Evolutionary conservation across 2,797 vertebrate genomes (phyloP).

Genomic region (Platalea minor): DNA sequence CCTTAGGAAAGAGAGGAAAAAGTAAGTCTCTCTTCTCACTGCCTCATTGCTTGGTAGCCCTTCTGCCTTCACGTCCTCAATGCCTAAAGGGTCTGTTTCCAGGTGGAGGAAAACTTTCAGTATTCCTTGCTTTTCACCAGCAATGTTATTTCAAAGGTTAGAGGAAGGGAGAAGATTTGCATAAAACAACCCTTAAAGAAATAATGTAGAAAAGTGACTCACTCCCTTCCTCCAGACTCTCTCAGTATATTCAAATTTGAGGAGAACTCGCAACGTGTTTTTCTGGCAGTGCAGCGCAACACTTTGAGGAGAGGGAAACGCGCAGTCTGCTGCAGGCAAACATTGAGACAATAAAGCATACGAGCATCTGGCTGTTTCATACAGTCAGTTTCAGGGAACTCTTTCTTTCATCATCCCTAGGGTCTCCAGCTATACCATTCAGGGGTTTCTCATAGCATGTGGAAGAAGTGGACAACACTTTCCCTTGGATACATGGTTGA

Average conservation of each 20-base stretch:
- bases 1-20: background rate
- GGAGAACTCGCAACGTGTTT: background rate
- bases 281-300: background rate
- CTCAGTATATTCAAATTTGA: background rate
- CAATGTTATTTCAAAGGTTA: background rate
- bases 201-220: background rate
- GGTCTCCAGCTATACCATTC: background rate
- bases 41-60: constrained; percentile 1
- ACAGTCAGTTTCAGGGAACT: background rate
- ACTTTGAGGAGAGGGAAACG: background rate
- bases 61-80: constrained; percentile 5
- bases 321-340: background rate
- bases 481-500: background rate
- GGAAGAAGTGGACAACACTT: background rate
- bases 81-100: constrained; percentile 35
- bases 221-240: background rate
- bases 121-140: background rate
- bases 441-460: background rate
- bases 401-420: background rate
- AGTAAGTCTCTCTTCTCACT: constrained; percentile 27
- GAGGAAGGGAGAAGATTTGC: background rate
- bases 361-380: background rate
- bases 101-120: background rate
- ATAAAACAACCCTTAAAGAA: background rate
- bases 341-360: background rate